Evolutionary conservation across 2,888 invertebrate species (phyloP), one percentile per base, ranked within the genome.

Genomic region (Diplolepis rosae): DNA sequence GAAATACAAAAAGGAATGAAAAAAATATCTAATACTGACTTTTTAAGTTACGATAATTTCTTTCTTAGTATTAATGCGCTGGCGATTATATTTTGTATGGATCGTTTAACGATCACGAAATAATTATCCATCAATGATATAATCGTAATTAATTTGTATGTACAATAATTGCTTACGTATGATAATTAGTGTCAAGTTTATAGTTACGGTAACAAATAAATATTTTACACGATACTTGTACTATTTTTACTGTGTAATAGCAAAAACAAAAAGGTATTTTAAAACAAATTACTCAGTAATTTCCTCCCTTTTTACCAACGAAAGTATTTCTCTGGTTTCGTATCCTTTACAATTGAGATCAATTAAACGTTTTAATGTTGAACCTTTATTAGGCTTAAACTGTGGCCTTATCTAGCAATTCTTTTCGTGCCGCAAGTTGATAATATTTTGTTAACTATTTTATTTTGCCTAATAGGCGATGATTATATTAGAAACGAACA

Each of bases 351-450:
- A 9, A 4, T 39, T 39, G 39, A 56, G 15, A 39, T 61, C 7
- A 45, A 11, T 18, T 2, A 4, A 18, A 45, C 1, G 18, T 22
- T 39, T 61, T 56, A 11, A 35, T 61, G n/a, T 39, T 39, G 39
- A 24, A 61, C 61, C 61, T 24, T 45, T 61, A 39, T 24, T 22
- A 54, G 50, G 18, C 67, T 66, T 50, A 27, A 66, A 66, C 45
- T 28, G 65, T 48, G 27, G 39, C 61, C 79, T 83, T 84, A 84
- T 70, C 81, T 84, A 84, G 78, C 84, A 84, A 84, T 84, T 84
- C 84, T 78, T 84, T 78, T 83, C 80, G 84, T 84, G 84, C 84
- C 81, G 84, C 84, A 84, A 82, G 77, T 69, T 68, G 70, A 69
- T 71, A 54, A 22, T 52, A 68, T 45, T 71, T 69, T 69, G 66